A percentile compares a stretch with the other conserved stretches of the same genome.
Evolutionary conservation across 2,888 invertebrate genomes (phyloP).

Genomic region (Phaedon cochleariae): DNA sequence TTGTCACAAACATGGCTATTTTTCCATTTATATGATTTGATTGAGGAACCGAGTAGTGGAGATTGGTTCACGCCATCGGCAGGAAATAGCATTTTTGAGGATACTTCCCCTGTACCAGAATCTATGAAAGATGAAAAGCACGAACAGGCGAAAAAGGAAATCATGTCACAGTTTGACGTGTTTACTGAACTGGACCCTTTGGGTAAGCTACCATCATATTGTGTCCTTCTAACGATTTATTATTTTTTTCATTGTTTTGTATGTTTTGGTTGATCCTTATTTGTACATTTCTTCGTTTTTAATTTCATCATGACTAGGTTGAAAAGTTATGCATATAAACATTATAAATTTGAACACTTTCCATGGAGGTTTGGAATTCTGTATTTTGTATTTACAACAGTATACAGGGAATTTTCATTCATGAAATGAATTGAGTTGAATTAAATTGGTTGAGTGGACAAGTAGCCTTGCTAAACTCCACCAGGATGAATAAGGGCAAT

Average conservation of each 20-base stretch:
- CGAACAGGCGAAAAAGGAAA: constrained; percentile 58
- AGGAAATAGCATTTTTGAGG: constrained; percentile 57
- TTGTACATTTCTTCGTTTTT: not conserved
- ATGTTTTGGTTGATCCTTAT: not conserved
- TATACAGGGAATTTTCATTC: too few species aligned
- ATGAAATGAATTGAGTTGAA: too few species aligned
- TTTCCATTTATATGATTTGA: too few species aligned
- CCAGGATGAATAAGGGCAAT: too few species aligned
- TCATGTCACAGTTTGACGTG: constrained; percentile 74
- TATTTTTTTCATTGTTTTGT: not conserved
- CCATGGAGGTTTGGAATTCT: too few species aligned
- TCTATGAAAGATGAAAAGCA: constrained; percentile 56
- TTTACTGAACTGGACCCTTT: constrained; percentile 94
- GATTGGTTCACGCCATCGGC: constrained; percentile 58
- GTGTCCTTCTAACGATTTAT: not conserved
- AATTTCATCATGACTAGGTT: too few species aligned
- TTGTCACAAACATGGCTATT: too few species aligned
- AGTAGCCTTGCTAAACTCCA: too few species aligned
- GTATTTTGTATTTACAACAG: too few species aligned
- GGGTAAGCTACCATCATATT: constrained; percentile 67
- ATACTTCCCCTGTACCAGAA: constrained; percentile 46
- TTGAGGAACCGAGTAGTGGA: constrained; percentile 52
- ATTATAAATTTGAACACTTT: too few species aligned
- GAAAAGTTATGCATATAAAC: too few species aligned
- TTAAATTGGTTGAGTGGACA: too few species aligned